These are phyloP conservation scores for Limnephilus rhombicus DNA, from an alignment of 2,888 invertebrate species.

Conservation along the genomic window DNA sequence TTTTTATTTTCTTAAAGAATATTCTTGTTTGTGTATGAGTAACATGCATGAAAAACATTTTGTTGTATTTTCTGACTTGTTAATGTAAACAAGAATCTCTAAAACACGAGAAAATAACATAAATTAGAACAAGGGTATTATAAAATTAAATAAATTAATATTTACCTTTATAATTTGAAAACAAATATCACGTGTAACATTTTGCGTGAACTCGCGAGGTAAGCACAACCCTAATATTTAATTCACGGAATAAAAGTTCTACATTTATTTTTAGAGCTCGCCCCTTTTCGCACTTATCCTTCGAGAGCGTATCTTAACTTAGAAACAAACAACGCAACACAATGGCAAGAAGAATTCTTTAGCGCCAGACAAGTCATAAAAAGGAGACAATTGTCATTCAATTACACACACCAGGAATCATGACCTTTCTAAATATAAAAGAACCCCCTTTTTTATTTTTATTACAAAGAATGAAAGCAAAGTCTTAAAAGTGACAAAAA, in stretches of 20 bases:
- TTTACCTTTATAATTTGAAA: neutral
- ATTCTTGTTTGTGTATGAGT: neutral
- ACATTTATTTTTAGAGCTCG: constrained; percentile 30
- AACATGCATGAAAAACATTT: neutral
- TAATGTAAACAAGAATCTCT: neutral
- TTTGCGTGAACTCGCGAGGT: neutral
- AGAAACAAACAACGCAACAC: constrained; percentile 19
- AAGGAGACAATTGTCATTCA: constrained; percentile 42
- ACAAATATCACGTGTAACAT: neutral
- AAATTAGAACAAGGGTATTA: neutral
- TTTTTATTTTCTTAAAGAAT: too few relatives aligned
- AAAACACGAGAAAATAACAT: neutral
- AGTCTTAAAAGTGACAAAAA: neutral
- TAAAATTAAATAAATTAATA: neutral
- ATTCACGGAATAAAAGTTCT: neutral
- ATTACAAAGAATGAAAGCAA: neutral
- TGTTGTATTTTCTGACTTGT: neutral
- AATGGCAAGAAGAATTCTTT: constrained; percentile 35
- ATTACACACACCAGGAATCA: constrained; percentile 26
- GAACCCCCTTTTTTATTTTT: neutral
- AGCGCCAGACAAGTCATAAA: constrained; percentile 38
- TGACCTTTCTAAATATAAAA: constrained; percentile 2
- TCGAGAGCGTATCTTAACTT: constrained; percentile 23
- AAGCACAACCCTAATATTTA: constrained; percentile 3
- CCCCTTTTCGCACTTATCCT: constrained; percentile 10